Percentiles rank a stretch among this genome's conserved stretches.
Evolutionary conservation across 2,888 invertebrate genomes (phyloP).

Genomic region (Kuschelorhynchus macadamiae): DNA sequence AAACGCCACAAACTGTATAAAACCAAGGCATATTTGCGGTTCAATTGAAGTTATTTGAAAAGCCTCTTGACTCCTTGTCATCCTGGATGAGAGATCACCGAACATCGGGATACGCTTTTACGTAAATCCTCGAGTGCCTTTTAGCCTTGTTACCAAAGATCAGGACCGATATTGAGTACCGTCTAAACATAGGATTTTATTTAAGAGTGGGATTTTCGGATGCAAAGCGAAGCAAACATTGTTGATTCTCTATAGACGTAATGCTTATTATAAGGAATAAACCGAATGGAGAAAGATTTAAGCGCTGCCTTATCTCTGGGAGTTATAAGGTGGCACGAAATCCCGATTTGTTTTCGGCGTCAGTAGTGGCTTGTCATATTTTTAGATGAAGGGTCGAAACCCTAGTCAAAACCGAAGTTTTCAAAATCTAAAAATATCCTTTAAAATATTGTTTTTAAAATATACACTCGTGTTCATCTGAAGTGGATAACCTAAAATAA

Average conservation of each 20-base stretch:
- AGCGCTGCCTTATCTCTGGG: too few species aligned
- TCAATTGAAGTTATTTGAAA: constrained; percentile 67
- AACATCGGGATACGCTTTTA: constrained; percentile 50
- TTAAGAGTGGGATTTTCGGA: constrained; percentile 49
- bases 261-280: background rate
- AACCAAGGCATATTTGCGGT: constrained; percentile 61
- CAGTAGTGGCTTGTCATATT: too few species aligned
- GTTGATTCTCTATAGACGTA: constrained; percentile 1
- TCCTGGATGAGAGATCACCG: constrained; percentile 57
- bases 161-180: constrained; percentile 63
- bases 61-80: constrained; percentile 61
- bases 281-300: background rate
- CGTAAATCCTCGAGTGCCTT: constrained; percentile 54
- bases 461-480: too few species aligned
- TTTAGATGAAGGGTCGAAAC: too few species aligned
- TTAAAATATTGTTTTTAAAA: too few species aligned
- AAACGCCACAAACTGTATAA: constrained; percentile 51
- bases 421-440: too few species aligned
- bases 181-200: constrained; percentile 65
- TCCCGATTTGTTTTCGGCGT: too few species aligned
- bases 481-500: too few species aligned
- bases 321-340: too few species aligned
- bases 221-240: constrained; percentile 19
- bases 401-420: too few species aligned
- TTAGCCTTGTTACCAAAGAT: constrained; percentile 57